Conservation (phyloP, 1,140 invertebrate genomes). For the Drosophila sturtevanti region DNA sequence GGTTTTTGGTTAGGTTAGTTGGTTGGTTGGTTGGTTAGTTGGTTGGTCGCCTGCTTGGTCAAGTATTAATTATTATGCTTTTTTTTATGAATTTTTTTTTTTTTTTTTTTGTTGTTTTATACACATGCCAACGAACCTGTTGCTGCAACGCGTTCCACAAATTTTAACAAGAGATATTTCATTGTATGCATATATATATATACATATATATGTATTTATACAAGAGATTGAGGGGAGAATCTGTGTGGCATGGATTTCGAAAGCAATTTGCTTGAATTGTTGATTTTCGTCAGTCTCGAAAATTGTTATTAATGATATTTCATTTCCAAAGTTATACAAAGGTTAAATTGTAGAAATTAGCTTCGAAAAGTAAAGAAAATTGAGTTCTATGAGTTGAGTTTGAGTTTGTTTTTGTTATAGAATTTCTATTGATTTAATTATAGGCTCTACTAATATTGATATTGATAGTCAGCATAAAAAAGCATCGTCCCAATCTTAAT, state of each 20-base stretch:
- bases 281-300: neutral
- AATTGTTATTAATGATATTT: neutral
- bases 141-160: conserved; percentile 63
- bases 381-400: neutral
- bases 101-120: conserved; percentile 21
- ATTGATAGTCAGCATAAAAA: too few species aligned
- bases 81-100: conserved; percentile 40
- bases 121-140: conserved; percentile 60
- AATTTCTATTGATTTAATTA: neutral
- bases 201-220: too few species aligned
- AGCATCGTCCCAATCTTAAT: too few species aligned
- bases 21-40: conserved; percentile 45
- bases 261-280: neutral
- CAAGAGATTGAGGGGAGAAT: neutral
- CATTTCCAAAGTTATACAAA: neutral
- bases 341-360: neutral
- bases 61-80: conserved; percentile 65
- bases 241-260: neutral
- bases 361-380: neutral
- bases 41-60: neutral
- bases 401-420: neutral
- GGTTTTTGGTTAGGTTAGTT: conserved; percentile 37
- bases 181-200: neutral
- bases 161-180: conserved; percentile 9
- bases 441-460: too few species aligned